phyloP scores from a whole-genome alignment of 2,888 invertebrate genomes.

The Nymphalis polychloros region DNA sequence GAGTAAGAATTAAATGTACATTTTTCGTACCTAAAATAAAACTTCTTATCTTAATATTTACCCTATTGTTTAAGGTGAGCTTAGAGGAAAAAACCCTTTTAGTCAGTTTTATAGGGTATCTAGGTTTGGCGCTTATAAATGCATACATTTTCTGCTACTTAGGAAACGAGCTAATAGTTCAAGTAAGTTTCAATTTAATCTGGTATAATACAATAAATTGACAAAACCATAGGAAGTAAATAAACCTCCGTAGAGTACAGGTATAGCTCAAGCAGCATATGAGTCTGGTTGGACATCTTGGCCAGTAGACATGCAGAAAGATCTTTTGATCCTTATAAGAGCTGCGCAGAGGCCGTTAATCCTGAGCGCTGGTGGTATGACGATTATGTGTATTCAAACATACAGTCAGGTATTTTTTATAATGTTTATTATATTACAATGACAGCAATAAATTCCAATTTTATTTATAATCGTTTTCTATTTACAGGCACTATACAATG shows the following conservation, averaged over 20 bases:
- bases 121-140: constrained; percentile 59
- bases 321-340: constrained; percentile 57
- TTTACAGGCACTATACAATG: constrained; percentile 68
- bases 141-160: constrained; percentile 68
- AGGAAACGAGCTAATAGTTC: constrained; percentile 62
- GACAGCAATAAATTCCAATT: not conserved
- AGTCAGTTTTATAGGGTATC: constrained; percentile 57
- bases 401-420: constrained; percentile 55
- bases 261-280: constrained; percentile 62
- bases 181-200: constrained; percentile 51
- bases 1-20: constrained; percentile 38
- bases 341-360: constrained; percentile 60
- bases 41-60: not conserved
- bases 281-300: constrained; percentile 63
- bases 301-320: constrained; percentile 65
- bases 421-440: not conserved
- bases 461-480: constrained; percentile 14
- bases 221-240: not conserved
- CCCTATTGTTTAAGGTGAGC: constrained; percentile 51
- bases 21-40: not conserved
- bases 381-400: constrained; percentile 59
- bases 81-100: constrained; percentile 53
- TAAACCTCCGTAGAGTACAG: constrained; percentile 53
- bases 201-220: not conserved
- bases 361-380: constrained; percentile 65